Conservation (phyloP, 1,140 invertebrate species). For the Chrysopa pallens region DNA sequence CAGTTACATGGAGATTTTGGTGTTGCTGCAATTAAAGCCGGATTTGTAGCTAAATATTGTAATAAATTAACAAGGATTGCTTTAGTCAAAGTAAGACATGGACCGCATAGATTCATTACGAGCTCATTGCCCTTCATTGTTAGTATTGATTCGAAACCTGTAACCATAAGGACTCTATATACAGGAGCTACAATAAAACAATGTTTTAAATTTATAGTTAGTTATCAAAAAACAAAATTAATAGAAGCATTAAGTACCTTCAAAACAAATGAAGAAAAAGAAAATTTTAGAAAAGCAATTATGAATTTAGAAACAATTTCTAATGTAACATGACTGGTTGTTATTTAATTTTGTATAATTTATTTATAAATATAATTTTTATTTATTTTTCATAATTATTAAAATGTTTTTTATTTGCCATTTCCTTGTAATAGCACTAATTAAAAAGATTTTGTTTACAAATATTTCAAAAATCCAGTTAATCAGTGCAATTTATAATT, state of each 20-base stretch:
- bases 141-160: constrained; percentile 36
- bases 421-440: too few relatives aligned
- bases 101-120: constrained; percentile 48
- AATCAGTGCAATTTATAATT: too few relatives aligned
- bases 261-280: constrained; percentile 25
- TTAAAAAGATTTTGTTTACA: too few relatives aligned
- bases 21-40: constrained; percentile 39
- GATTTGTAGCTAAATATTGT: constrained; percentile 59
- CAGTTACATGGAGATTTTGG: constrained; percentile 56
- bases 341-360: constrained; percentile 2
- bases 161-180: constrained; percentile 44
- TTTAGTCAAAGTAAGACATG: constrained; percentile 47
- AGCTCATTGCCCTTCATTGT: constrained; percentile 45
- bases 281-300: constrained; percentile 19
- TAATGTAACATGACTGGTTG: constrained; percentile 1
- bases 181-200: constrained; percentile 59
- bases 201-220: constrained; percentile 52
- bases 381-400: too few relatives aligned
- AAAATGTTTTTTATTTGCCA: too few relatives aligned
- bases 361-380: neutral
- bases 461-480: too few relatives aligned
- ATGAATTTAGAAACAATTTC: constrained; percentile 17
- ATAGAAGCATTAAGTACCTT: constrained; percentile 31
- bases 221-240: constrained; percentile 38
- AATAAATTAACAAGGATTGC: constrained; percentile 54